Conservation (phyloP, 2,797 vertebrate genomes). For the Ceryle rudis region DNA sequence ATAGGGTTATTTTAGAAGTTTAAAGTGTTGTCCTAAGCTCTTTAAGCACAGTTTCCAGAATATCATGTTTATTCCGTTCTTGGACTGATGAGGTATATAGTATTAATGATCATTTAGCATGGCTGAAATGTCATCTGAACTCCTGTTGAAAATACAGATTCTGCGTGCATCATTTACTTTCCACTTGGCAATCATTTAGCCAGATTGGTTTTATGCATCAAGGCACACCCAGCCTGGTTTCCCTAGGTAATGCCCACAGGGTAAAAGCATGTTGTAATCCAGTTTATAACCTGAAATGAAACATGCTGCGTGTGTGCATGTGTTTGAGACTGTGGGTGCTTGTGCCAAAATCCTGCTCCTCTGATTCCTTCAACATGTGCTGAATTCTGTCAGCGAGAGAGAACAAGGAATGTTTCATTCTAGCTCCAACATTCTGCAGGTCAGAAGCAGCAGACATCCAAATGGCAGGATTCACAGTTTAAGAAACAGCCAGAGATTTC, state of each 20-base stretch:
- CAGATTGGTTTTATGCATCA: neutral
- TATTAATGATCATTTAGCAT: neutral
- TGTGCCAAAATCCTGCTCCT: slow-evolving; percentile 15
- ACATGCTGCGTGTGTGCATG: neutral
- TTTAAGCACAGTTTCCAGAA: neutral
- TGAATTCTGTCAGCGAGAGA: neutral
- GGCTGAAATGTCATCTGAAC: neutral
- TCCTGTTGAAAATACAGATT: neutral
- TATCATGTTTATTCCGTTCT: neutral
- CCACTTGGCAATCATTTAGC: neutral
- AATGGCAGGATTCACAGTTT: neutral
- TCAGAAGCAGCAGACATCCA: neutral
- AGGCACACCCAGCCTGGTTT: slow-evolving; percentile 1
- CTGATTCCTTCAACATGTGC: neutral
- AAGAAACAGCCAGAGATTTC: neutral
- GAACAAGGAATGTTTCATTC: neutral
- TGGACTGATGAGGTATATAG: neutral
- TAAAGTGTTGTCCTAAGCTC: neutral
- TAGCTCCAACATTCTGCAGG: neutral
- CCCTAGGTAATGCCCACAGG: slow-evolving; percentile 8
- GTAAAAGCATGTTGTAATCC: slow-evolving; percentile 46
- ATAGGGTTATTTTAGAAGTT: neutral
- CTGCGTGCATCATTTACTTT: neutral
- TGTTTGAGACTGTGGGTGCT: neutral
- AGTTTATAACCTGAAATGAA: slow-evolving; percentile 50